These are phyloP conservation scores for Mimachlamys varia DNA, from an alignment of 2,888 invertebrate species.

Conservation along the genomic window DNA sequence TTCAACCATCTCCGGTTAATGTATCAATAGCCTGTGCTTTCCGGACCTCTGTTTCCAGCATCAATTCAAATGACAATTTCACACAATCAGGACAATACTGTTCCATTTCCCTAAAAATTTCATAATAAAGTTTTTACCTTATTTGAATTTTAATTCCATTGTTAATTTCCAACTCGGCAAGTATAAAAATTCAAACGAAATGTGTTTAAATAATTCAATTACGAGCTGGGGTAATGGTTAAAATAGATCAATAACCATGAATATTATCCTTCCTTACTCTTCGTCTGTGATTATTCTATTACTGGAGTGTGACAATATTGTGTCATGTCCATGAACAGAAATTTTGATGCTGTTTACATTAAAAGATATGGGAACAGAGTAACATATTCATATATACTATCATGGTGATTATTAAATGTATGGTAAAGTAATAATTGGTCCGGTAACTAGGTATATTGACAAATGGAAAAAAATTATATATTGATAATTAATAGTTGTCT, in stretches of 20 bases:
- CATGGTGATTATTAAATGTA: background rate
- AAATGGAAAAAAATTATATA: too few relatives aligned
- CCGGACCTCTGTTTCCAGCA: background rate
- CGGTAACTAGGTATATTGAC: background rate
- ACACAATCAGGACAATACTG: background rate
- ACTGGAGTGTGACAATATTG: background rate
- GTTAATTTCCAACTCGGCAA: background rate
- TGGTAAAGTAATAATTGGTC: background rate
- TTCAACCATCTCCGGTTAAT: background rate
- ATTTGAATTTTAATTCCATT: slow-evolving; percentile 7
- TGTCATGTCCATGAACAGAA: background rate
- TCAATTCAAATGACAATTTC: background rate
- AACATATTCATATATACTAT: background rate
- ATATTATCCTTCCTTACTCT: background rate
- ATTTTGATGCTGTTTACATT: background rate
- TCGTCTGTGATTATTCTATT: background rate
- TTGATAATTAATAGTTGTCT: too few relatives aligned
- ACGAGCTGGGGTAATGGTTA: background rate
- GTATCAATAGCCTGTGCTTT: background rate
- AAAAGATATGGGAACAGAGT: background rate
- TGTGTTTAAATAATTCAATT: background rate
- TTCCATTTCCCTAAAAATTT: background rate
- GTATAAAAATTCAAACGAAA: background rate
- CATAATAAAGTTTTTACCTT: background rate
- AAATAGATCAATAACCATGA: background rate